Evolutionary conservation across 2,888 invertebrate species (phyloP), one percentile per base, ranked within the genome.

Genomic region (Oscheius onirici): DNA sequence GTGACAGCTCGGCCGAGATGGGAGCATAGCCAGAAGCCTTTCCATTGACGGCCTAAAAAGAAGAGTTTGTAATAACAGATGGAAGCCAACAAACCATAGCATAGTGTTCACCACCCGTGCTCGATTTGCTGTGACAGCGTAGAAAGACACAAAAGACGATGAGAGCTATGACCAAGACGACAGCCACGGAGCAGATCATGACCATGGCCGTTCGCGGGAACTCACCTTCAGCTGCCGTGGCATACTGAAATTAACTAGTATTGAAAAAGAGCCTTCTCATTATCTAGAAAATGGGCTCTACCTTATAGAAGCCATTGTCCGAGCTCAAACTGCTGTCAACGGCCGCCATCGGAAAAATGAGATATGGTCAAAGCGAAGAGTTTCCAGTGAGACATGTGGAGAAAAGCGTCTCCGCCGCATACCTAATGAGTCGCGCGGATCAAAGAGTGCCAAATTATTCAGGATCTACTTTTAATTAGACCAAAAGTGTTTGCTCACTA

Each of bases 1-100:
- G 86, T 24, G 85, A 83, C 58, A 81, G 68, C 40, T 86, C 85
- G 6, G 79, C 76, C 8, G 83, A 78, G 57, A 86, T 86, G 13
- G 86, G 80, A 22, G 85, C 79, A 70, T 86, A 86, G 41, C 86
- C 86, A 43, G 79, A 55, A 49, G 66, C 26, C 28, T 66, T 66
- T 46, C 69, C 69, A 49, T 69, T 69, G 10, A 69, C 60, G 13
- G 69, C 60, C 69, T 69, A 40, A 11, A 58, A 40, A 40, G 11
- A 41, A 58, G 55, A 10, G 15, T 17, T 26, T 2, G 24, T 22
- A 58, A 52, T 24, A 52, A 20, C 6, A 24, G 22, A n/a, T n/a
- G n/a, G n/a, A 34, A 58, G 22, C 58, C 44, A 20, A 34, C 34
- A 34, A 34, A 66, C 83, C 83, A 83, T 82, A 11, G 83, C 79